These are phyloP conservation scores for Actinostola sp. DNA, from an alignment of 92 coral and sea anemone species.

Conservation along the genomic window DNA sequence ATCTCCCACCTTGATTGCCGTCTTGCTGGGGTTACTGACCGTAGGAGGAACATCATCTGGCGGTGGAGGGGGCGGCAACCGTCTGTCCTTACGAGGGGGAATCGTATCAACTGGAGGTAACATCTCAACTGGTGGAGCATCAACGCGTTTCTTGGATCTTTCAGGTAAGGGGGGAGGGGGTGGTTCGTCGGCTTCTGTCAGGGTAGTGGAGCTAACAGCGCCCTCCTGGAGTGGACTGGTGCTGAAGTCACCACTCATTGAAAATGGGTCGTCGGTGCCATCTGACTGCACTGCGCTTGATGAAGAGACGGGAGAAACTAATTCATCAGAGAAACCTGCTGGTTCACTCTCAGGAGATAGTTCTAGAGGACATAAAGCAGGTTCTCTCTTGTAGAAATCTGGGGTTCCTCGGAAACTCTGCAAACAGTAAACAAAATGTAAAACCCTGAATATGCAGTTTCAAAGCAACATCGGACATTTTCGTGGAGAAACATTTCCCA, in stretches of 20 bases:
- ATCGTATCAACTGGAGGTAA: conserved; percentile 13
- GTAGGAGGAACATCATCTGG: background rate
- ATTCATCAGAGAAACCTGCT: background rate
- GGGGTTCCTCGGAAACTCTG: conserved; percentile 47
- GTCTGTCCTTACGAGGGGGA: conserved; percentile 20
- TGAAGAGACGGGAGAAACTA: conserved; percentile 23
- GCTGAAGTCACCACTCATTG: conserved; percentile 35
- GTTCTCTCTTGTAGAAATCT: conserved; percentile 24
- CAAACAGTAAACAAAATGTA: background rate
- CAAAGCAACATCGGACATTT: background rate
- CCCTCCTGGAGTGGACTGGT: conserved; percentile 17
- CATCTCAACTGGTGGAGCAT: conserved; percentile 13
- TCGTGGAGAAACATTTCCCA: too few relatives aligned
- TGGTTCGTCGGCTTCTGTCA: conserved; percentile 49
- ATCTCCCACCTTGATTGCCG: background rate
- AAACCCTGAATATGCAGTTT: background rate
- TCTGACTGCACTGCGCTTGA: conserved; percentile 6
- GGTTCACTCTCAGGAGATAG: conserved; percentile 29
- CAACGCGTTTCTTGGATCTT: conserved; percentile 12
- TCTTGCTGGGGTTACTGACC: too few relatives aligned
- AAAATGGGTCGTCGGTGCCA: conserved; percentile 2
- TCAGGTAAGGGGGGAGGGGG: conserved; percentile 44
- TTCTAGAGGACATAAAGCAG: conserved; percentile 30
- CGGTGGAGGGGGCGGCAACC: conserved; percentile 22
- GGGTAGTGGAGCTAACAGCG: conserved; percentile 29